Evolutionary conservation across 2,888 invertebrate species (phyloP), one percentile per base, ranked within the genome.

Genomic region (Disparrhopalites patrizii): DNA sequence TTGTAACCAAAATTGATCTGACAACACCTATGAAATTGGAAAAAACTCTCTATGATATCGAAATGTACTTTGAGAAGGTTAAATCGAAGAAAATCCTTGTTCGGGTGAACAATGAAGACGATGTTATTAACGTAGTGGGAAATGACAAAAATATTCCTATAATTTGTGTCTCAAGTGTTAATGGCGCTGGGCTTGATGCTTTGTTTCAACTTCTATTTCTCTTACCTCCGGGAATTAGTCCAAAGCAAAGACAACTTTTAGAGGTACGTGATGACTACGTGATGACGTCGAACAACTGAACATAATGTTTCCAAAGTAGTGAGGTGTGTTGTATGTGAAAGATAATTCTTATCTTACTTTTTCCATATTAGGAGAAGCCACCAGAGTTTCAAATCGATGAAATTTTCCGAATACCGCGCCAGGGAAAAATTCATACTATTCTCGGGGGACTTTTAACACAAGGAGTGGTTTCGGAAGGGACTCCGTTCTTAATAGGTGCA

Each of bases 331-430:
- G n/a, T n/a, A n/a, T n/a, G n/a, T n/a, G n/a, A n/a, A n/a, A n/a
- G n/a, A n/a, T 50, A 18, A 31, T 30, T 66, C 13, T 52, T 23
- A 30, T 62, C n/a, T 36, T 33, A 30, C n/a, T n/a, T n/a, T n/a
- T n/a, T n/a, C n/a, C n/a, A n/a, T n/a, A n/a, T 36, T 15, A 62
- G 66, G 56, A 60, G 28, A 33, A 52, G 74, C 82, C 85, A 0
- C 86, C 88, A 71, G 89, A 90, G 77, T 95, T 95, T 79, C 92
- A 96, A 83, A 90, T 98, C 50, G 97, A 98, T 78, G 96, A 96
- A 81, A 91, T 91, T 13, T 93, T 93, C 73, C 86, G 88, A 77
- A 90, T 92, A 18, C 88, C 88, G 0, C 90, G 90, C 73, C 84
- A 88, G 0, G 90, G 90, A 0, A 89, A 63, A 43, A 56, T 63